Conservation (phyloP, 2,888 invertebrate genomes). For the Ochlodes sylvanus region DNA sequence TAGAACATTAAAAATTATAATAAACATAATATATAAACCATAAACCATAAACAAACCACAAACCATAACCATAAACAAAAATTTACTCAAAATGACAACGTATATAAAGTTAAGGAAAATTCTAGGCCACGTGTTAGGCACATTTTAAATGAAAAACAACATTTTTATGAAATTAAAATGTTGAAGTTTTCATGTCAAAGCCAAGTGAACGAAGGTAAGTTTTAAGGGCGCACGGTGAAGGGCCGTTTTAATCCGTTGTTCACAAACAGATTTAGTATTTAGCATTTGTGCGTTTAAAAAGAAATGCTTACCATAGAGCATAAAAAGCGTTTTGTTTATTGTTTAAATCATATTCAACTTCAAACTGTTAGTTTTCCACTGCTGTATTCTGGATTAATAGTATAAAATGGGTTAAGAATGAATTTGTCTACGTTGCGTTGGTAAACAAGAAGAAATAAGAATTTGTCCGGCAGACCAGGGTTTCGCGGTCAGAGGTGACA, state of each 20-base stretch:
- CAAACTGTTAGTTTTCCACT: background rate
- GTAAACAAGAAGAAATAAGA: too few relatives aligned
- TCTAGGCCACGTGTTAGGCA: slow-evolving; percentile 14
- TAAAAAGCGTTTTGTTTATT: slow-evolving; percentile 9
- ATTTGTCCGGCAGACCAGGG: too few relatives aligned
- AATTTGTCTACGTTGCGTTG: too few relatives aligned
- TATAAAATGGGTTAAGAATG: too few relatives aligned
- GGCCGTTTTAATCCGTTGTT: slow-evolving; percentile 27
- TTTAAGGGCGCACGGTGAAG: slow-evolving; percentile 30
- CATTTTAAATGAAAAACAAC: slow-evolving; percentile 31
- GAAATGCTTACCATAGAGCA: background rate
- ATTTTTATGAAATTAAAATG: slow-evolving; percentile 38
- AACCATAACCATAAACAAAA: background rate
- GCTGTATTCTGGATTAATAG: background rate
- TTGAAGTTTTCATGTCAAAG: slow-evolving; percentile 37
- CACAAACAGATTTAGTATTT: slow-evolving; percentile 22
- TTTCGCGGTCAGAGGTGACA: too few relatives aligned
- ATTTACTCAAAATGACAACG: background rate
- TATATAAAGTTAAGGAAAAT: slow-evolving; percentile 8
- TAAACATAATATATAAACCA: too few relatives aligned
- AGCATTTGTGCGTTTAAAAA: slow-evolving; percentile 9
- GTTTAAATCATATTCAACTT: background rate
- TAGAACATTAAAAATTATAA: too few relatives aligned
- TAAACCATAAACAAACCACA: too few relatives aligned
- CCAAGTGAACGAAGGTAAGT: slow-evolving; percentile 31